These are phyloP conservation scores for Brienomyrus longianalis DNA, from an alignment of 2,113 vertebrate species.

Conservation along the genomic window DNA sequence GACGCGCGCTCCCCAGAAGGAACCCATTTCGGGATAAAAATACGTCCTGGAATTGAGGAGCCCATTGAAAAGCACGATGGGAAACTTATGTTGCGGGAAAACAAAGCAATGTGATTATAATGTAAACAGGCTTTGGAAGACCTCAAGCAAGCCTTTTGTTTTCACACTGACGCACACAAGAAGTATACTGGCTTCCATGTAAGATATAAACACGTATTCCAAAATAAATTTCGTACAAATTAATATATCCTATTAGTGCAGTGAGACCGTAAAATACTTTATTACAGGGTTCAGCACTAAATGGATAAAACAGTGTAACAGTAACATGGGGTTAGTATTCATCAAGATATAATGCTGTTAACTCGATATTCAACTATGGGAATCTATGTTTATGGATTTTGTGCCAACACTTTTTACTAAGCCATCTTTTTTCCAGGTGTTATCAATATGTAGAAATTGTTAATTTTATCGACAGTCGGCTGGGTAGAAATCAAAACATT, in stretches of 20 bases:
- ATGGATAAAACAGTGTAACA: not conserved
- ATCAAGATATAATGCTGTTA: not conserved
- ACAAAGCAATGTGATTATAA: constrained; percentile 35
- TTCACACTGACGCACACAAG: constrained; percentile 28
- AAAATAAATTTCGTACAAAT: constrained; percentile 25
- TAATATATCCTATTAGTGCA: constrained; percentile 8
- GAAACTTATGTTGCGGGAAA: constrained; percentile 32
- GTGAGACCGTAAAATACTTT: not conserved
- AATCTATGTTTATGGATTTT: not conserved
- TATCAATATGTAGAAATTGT: not conserved
- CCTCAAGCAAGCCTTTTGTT: constrained; percentile 30
- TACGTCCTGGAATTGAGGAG: constrained; percentile 20
- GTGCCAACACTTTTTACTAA: not conserved
- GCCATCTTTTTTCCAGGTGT: not conserved
- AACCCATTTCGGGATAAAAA: constrained; percentile 32
- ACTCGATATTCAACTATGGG: constrained; percentile 20
- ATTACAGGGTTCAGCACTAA: not conserved
- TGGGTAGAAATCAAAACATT: not conserved
- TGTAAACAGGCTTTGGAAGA: constrained; percentile 37
- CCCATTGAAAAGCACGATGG: constrained; percentile 30
- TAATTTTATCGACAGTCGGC: not conserved
- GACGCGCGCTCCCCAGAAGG: constrained; percentile 35
- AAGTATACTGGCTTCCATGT: constrained; percentile 40
- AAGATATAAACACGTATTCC: constrained; percentile 35
- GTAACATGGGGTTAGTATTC: not conserved